Base-by-base conservation (phyloP, 2,888 invertebrate species). In the Polyommatus iphigenia region DNA sequence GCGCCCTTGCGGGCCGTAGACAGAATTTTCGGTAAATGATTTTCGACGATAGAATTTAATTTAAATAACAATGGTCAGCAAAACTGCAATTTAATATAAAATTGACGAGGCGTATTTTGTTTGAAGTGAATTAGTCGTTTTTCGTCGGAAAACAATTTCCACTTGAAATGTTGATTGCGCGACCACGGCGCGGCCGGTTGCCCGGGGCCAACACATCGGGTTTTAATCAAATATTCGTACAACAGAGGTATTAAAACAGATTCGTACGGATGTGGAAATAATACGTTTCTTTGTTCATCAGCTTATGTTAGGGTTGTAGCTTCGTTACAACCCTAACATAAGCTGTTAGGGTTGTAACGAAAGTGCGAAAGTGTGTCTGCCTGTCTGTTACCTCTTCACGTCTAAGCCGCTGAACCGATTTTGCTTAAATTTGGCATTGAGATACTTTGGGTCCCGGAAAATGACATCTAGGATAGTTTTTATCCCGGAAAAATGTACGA, bases 51-150 rank as follows among this genome's bases (percentile, higher is more conserved):
- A 50, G 29, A 75, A 75, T 29, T 54, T 50, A 50, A 75, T 75
- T 75, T 54, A 18, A 75, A 75, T 54, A 75, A 54, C 54, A 75
- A 75, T 18, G 50, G 75, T 75, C 75, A 50, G 75, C 18, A 29
- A 18, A 50, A 54, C 2, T 75, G 75, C 54, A 75, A 75, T 75
- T 75, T 75, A 50, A 75, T 75, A 75, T 75, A 29, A 75, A 75
- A 75, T 54, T 29, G 54, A 75, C 54, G 50, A 29, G 29, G 29
- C 50, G 75, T 2, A 6, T 50, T 75, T 54, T 75, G 75, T 75
- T 75, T 50, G 75, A 29, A 75, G 50, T 29, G 50, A 24, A 75
- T 50, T 75, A 54, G 54, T 29, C 75, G 75, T 54, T 73, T 73
- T 73, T 73, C 46, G 29, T 2, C 46, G 29, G 29, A 75, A 75